These are phyloP conservation scores for Lottia gigantea DNA, from an alignment of 2,888 invertebrate genomes.

Conservation along the genomic window DNA sequence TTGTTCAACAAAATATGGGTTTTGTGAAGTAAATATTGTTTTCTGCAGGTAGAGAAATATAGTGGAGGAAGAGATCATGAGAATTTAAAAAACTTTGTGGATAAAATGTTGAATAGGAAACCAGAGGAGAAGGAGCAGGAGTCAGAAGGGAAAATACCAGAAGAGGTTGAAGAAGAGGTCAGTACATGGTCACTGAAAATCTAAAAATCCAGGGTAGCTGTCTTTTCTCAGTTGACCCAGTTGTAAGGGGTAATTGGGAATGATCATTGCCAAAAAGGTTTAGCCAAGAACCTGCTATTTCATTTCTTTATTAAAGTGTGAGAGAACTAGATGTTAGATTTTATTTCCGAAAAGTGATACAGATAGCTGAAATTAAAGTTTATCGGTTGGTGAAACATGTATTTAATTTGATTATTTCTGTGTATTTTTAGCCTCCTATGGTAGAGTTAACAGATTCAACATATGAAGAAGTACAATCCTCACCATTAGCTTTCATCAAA, in stretches of 20 bases:
- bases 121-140: constrained; percentile 55
- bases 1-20: no score
- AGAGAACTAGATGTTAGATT: no score
- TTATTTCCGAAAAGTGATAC: no score
- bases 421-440: constrained; percentile 33
- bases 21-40: not conserved
- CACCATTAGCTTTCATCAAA: constrained; percentile 83
- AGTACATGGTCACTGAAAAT: no score
- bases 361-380: not conserved
- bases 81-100: constrained; percentile 79
- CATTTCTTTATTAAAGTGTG: no score
- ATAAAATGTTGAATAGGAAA: constrained; percentile 75
- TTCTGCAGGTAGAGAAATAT: constrained; percentile 79
- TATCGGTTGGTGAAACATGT: no score
- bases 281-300: no score
- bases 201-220: constrained; percentile 3
- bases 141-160: constrained; percentile 26
- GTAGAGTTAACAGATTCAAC: constrained; percentile 76
- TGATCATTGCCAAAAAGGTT: no score
- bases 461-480: constrained; percentile 78
- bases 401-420: no score
- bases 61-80: constrained; percentile 77
- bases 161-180: constrained; percentile 22
- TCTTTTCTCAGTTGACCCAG: no score
- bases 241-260: no score